These are phyloP conservation scores for Rhodinocichla rosea DNA, from an alignment of 2,113 vertebrate species.

Conservation along the genomic window DNA sequence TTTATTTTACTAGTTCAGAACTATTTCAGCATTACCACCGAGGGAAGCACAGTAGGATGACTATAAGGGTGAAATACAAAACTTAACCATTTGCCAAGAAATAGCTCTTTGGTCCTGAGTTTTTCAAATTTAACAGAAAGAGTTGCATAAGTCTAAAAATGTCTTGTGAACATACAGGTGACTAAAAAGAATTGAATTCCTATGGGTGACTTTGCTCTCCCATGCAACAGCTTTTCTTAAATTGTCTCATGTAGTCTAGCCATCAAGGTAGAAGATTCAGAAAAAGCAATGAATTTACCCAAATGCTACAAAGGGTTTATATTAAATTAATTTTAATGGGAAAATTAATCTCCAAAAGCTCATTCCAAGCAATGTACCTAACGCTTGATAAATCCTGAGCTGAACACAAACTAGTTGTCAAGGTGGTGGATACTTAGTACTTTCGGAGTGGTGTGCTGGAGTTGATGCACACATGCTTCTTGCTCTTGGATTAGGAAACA, in stretches of 20 bases:
- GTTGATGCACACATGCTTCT: background rate
- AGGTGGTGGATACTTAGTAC: background rate
- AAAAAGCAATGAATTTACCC: background rate
- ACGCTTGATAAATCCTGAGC: background rate
- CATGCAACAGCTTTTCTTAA: background rate
- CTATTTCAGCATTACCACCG: conserved; percentile 34
- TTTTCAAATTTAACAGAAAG: background rate
- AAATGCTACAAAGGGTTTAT: background rate
- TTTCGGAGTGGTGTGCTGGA: background rate
- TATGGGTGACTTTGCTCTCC: background rate
- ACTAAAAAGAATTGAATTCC: background rate
- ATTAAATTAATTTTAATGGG: background rate
- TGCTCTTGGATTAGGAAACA: background rate
- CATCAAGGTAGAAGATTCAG: background rate
- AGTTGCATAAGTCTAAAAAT: background rate
- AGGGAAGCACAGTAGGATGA: conserved; percentile 15
- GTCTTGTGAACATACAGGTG: background rate
- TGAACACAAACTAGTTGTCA: background rate
- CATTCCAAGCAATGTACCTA: background rate
- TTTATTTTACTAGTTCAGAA: conserved; percentile 62
- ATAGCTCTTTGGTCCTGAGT: background rate
- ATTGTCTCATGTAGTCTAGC: background rate
- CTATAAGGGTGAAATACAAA: conserved; percentile 24
- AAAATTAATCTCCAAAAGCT: conserved; percentile 14
- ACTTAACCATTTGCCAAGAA: background rate